Evolutionary conservation across 2,113 vertebrate genomes (phyloP), one percentile per base, ranked within the genome.

Genomic region (Phycodurus eques): DNA sequence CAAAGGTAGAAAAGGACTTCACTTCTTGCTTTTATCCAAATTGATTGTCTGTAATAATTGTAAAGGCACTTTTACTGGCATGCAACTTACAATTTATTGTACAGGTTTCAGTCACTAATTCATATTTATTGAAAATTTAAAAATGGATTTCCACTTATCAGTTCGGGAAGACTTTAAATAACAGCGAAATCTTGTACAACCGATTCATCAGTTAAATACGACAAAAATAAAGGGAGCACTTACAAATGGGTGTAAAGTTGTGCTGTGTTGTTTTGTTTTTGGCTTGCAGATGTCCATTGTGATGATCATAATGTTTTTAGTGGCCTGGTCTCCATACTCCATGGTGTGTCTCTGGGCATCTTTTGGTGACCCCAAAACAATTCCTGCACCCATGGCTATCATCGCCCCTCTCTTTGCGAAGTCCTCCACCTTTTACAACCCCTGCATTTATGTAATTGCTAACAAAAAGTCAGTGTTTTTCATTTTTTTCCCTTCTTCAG

Each of bases 391-490:
- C 1, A 92, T 98, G 96, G 98, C 97, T 35, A 96, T 99, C 80
- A 92, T 98, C 20, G 98, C 95, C 9, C 98, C 97, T n/a, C 93
- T 99, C 1, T 99, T 99, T 2, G 97, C 97, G 77, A 99, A 99
- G 77, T 99, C 97, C 19, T 99, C 98, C 80, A 99, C 97, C 0
- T 98, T 99, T 87, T 99, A 99, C 87, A 99, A 99, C 80, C 98
- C 98, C 49, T 98, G 96, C 83, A 98, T 99, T 88, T 99, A 99
- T 70, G 96, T 98, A 0, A 80, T 94, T 67, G 95, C 97, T 79
- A 98, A 99, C 91, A 99, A 94, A 87, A 98, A 95, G 98, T 99
- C 91, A 94, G 96, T 77, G 3, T 64, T 63, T 71, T 39, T 12
- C 27, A 27, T 15, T 63, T 33, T 31, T 11, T 47, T 35, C 19